Evolutionary conservation across 2,797 vertebrate genomes (phyloP).

Genomic region (Lithobates pipiens): DNA sequence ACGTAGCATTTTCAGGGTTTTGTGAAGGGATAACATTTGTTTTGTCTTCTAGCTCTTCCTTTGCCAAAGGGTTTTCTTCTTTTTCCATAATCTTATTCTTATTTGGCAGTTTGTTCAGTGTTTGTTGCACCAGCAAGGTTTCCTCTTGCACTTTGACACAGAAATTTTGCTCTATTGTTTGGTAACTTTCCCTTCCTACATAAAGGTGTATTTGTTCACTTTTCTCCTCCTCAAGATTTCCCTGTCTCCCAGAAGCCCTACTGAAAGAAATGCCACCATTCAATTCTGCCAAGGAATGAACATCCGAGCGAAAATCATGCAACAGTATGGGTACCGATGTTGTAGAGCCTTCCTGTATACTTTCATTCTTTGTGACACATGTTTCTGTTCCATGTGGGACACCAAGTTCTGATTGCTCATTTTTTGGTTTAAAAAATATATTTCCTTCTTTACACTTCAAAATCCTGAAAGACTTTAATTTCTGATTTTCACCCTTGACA

Average conservation of each 20-base stretch:
- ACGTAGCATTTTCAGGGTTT: not conserved
- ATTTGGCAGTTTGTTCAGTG: not conserved
- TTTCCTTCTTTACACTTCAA: not conserved
- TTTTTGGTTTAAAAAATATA: not conserved
- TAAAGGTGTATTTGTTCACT: not conserved
- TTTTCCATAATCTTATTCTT: not conserved
- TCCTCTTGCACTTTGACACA: not conserved
- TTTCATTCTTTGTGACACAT: no score
- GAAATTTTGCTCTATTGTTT: not conserved
- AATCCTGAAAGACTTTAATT: not conserved
- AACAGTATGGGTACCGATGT: not conserved
- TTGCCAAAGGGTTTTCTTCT: not conserved
- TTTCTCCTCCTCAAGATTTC: not conserved
- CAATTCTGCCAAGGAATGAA: not conserved
- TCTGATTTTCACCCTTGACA: not conserved
- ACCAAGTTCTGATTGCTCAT: not conserved
- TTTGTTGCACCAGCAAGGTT: not conserved
- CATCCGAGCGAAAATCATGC: not conserved
- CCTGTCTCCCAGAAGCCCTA: not conserved
- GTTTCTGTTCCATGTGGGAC: not conserved
- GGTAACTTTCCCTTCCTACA: not conserved
- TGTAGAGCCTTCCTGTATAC: no score
- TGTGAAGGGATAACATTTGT: not conserved
- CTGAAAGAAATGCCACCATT: not conserved
- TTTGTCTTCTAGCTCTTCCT: not conserved